Base-by-base conservation (phyloP, 2,888 invertebrate species). In the Orgyia antiqua region DNA sequence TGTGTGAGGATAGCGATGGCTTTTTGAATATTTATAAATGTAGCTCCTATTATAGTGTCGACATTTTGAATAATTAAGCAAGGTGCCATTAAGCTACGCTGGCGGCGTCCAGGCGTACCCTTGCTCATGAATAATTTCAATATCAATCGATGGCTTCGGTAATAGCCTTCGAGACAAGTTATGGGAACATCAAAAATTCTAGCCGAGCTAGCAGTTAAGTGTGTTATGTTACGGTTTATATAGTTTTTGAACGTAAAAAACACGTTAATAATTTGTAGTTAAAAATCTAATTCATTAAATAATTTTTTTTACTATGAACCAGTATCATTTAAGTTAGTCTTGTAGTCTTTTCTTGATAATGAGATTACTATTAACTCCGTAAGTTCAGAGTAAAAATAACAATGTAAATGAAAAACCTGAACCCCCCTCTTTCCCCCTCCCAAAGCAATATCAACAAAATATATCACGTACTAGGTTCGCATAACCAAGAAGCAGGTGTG, bases 31-130 rank as follows among this genome's bases (percentile, higher is more conserved):
- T 82, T 79, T 75, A 82, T 77, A 73, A 64, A 68, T 59, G 59
- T 57, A 46, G 55, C 58, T 68, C 62, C 75, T 68, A 75, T 79
- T 76, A 78, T 70, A 62, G 67, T 66, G 79, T 70, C 70, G 78
- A 77, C 79, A 66, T 72, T 67, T 68, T 82, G 77, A 77, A 80
- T 80, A 82, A 80, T 79, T 78, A 79, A 82, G 62, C 50, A 62
- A 68, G 59, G 56, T 55, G 56, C 67, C 57, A 71, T 68, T 66
- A 65, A 31, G 26, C 26, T 26, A 15, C 36, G 31, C 31, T 29
- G 31, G 36, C 36, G 36, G 36, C 31, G 36, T 26, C 36, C 31
- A 36, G 25, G 26, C 68, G 61, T 66, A 66, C 37, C 41, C 49
- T 39, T 46, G 36, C 39, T 48, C 49, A 59, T 62, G 54, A 65